These are phyloP conservation scores for Halcyon badia DNA, from an alignment of 2,797 vertebrate species.

Conservation along the genomic window DNA sequence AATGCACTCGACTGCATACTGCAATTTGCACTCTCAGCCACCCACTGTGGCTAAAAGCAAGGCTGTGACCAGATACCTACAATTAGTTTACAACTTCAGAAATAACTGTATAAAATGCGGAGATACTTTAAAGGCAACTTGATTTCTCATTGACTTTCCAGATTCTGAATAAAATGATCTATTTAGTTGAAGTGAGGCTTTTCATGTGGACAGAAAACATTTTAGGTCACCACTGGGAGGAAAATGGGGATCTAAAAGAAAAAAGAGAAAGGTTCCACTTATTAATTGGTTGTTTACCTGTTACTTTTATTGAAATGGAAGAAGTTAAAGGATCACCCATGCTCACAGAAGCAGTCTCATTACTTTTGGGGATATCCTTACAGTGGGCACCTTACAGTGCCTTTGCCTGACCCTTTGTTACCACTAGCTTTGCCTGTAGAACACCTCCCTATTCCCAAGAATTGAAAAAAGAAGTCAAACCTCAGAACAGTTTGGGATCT, in stretches of 20 bases:
- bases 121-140: not conserved
- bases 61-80: not conserved
- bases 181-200: not conserved
- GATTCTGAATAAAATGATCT: not conserved
- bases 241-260: not conserved
- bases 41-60: not conserved
- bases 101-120: not conserved
- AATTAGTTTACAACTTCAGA: not conserved
- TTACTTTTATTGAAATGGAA: conserved; percentile 5
- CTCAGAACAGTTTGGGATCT: not conserved
- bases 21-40: not conserved
- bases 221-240: not conserved
- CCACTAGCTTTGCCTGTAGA: rapidly evolving
- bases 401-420: not conserved
- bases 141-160: not conserved
- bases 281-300: not conserved
- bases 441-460: not conserved
- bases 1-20: not conserved
- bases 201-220: not conserved
- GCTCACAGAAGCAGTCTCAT: not conserved
- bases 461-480: not conserved
- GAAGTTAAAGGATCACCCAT: not conserved
- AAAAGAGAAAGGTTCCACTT: not conserved
- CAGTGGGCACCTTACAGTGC: rapidly evolving
- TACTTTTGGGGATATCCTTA: not conserved